These are phyloP conservation scores for Morone chrysops DNA, from an alignment of 2,113 vertebrate genomes.

Conservation along the genomic window DNA sequence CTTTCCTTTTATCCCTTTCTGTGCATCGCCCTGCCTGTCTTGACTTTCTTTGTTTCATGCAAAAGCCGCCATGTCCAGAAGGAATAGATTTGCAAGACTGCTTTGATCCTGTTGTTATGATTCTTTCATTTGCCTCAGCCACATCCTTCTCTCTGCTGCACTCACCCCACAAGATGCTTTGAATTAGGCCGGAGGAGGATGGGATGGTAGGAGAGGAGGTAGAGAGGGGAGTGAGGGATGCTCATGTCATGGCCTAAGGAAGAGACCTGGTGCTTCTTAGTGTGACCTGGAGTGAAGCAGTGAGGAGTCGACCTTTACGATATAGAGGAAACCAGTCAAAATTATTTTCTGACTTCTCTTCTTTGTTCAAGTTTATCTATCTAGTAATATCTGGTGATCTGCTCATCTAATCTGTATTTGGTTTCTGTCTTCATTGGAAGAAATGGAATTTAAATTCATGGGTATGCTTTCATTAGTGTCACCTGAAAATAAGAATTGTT, in stretches of 20 bases:
- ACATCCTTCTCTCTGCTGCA: slow-evolving; percentile 88
- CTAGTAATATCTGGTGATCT: neutral
- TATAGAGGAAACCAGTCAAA: neutral
- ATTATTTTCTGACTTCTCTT: neutral
- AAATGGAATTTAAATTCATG: too few relatives aligned
- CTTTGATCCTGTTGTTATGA: slow-evolving; percentile 92
- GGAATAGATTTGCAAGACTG: slow-evolving; percentile 88
- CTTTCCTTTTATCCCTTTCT: slow-evolving; percentile 60
- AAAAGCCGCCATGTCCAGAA: slow-evolving; percentile 87
- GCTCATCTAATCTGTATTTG: neutral
- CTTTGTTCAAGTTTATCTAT: neutral
- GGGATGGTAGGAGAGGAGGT: slow-evolving; percentile 47
- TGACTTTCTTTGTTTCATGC: slow-evolving; percentile 75
- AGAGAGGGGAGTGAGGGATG: slow-evolving; percentile 42
- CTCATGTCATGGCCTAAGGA: slow-evolving; percentile 40
- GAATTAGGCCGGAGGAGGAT: slow-evolving; percentile 84
- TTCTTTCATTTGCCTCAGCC: slow-evolving; percentile 91
- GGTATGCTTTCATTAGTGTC: too few relatives aligned
- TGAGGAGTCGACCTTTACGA: neutral
- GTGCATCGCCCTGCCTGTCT: slow-evolving; percentile 62
- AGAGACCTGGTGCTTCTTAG: slow-evolving; percentile 48
- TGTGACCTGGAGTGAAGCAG: slow-evolving; percentile 28
- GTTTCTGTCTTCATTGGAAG: neutral
- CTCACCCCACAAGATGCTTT: slow-evolving; percentile 90
- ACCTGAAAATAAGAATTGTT: too few relatives aligned